Percentiles rank a stretch among this genome's conserved stretches.
Evolutionary conservation across 2,797 vertebrate genomes (phyloP).

Genomic region (Glossophaga mutica): DNA sequence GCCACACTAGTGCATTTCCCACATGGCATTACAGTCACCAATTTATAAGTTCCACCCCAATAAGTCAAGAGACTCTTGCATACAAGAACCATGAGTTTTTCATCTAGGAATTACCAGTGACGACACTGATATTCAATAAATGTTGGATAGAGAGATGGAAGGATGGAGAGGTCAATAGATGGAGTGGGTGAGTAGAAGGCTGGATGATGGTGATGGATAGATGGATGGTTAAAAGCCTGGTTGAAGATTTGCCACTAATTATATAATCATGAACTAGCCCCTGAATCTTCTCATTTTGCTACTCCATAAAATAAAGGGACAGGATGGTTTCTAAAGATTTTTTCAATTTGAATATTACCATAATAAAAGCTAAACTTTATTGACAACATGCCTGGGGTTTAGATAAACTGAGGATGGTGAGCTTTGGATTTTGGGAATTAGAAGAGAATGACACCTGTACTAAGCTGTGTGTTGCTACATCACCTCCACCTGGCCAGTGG

Average conservation of each 20-base stretch:
- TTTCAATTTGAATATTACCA: not conserved
- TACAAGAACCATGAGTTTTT: not conserved
- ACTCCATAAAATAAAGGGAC: not conserved
- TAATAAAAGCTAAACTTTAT: too few species aligned
- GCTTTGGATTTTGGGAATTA: not conserved
- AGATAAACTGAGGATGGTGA: not conserved
- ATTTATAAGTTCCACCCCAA: not conserved
- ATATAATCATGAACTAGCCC: too few species aligned
- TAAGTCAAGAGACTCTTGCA: not conserved
- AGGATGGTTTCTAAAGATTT: not conserved
- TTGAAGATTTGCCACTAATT: not conserved
- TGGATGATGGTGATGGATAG: not conserved
- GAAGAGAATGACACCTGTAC: not conserved
- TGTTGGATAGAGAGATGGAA: not conserved
- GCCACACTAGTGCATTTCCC: fast-evolving
- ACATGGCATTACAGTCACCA: fast-evolving
- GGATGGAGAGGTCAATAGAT: fast-evolving
- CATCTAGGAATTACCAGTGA: not conserved
- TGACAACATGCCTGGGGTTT: not conserved
- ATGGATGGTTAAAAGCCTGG: not conserved
- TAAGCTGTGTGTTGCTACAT: not conserved
- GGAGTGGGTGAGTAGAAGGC: not conserved
- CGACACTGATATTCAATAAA: not conserved
- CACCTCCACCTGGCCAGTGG: not conserved
- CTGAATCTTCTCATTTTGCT: not conserved